Evolutionary conservation across 2,888 invertebrate species (phyloP).

Genomic region (Drosophila eohydei): DNA sequence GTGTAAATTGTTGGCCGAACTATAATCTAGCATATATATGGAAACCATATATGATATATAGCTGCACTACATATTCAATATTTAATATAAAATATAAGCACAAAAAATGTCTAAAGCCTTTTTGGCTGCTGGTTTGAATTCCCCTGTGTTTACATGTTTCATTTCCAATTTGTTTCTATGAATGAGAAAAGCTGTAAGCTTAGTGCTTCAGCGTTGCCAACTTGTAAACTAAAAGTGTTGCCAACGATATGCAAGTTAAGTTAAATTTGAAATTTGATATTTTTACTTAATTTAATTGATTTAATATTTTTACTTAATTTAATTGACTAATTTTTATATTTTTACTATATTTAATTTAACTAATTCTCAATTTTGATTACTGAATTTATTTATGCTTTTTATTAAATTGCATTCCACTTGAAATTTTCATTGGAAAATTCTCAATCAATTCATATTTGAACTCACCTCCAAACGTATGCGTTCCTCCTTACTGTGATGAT

Average conservation of each 20-base stretch:
- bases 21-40: too few relatives aligned
- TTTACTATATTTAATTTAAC: neutral
- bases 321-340: too few relatives aligned
- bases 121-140: neutral
- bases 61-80: neutral
- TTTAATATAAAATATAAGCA: neutral
- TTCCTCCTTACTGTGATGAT: conserved; percentile 75
- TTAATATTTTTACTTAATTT: too few relatives aligned
- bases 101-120: neutral
- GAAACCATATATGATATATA: neutral
- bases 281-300: neutral
- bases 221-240: neutral
- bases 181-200: neutral
- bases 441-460: conserved; percentile 21
- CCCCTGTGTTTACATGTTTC: neutral
- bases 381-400: too few relatives aligned
- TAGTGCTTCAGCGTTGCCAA: conserved; percentile 5
- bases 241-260: neutral
- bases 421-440: neutral
- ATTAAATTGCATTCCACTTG: neutral
- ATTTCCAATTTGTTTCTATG: neutral
- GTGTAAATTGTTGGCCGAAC: neutral
- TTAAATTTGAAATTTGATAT: neutral
- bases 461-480: conserved; percentile 84
- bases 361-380: neutral